Percentiles rank a stretch among this genome's conserved stretches.
These are phyloP conservation scores for Lampris megalopsis DNA, from an alignment of 2,113 vertebrate species.

Conservation along the genomic window DNA sequence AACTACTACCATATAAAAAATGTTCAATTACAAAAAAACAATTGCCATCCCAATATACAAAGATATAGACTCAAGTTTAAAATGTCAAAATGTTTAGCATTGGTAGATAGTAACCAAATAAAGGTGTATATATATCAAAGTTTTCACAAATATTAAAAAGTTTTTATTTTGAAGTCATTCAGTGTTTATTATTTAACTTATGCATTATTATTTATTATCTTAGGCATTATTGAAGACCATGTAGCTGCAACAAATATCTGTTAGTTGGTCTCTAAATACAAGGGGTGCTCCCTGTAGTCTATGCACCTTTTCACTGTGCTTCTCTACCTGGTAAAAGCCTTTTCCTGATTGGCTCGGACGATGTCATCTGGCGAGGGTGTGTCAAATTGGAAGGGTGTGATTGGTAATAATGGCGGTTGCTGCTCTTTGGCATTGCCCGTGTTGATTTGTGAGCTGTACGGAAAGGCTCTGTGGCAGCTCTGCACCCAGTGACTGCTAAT, in stretches of 20 bases:
- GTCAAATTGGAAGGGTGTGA: slow-evolving; percentile 91
- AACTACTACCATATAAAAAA: slow-evolving; percentile 18
- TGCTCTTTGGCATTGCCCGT: slow-evolving; percentile 80
- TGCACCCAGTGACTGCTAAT: slow-evolving; percentile 19
- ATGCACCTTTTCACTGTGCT: not conserved
- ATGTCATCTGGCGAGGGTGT: slow-evolving; percentile 96
- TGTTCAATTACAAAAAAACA: slow-evolving; percentile 42
- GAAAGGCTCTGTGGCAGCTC: slow-evolving; percentile 78
- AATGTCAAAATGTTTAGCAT: slow-evolving; percentile 14
- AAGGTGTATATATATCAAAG: slow-evolving; percentile 24
- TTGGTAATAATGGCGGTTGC: slow-evolving; percentile 74
- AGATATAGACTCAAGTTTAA: slow-evolving; percentile 62
- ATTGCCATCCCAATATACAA: slow-evolving; percentile 45
- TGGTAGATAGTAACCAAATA: slow-evolving; percentile 3
- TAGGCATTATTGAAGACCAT: not conserved
- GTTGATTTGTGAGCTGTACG: slow-evolving; percentile 82
- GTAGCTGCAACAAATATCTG: not conserved
- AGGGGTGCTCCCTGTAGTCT: not conserved
- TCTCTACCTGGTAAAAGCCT: slow-evolving; percentile 87
- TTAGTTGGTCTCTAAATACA: slow-evolving; percentile 8
- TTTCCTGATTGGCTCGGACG: slow-evolving; percentile 91
- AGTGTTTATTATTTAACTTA: not conserved
- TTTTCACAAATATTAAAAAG: slow-evolving; percentile 42
- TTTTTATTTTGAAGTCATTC: not conserved
- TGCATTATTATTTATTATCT: not conserved